Base-by-base conservation (phyloP, 2,797 vertebrate species). In the Cichlasoma orientale region DNA sequence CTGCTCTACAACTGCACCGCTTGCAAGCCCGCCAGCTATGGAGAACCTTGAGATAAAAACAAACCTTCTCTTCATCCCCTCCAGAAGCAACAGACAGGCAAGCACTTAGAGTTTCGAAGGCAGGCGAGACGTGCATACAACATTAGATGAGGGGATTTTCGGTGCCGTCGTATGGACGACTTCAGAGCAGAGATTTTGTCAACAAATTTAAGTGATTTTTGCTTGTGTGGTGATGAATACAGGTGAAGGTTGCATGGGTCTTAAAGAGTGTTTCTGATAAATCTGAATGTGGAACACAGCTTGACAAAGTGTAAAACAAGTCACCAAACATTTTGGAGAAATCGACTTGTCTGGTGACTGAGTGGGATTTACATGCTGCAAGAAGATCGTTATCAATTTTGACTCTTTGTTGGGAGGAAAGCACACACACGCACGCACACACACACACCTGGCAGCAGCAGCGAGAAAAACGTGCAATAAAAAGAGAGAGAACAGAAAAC, bases 21-120 rank as follows among this genome's bases (percentile, higher is more conserved):
- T 84, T 85, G 81, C 86, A 80, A 87, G 89, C 90, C 92, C 79
- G 84, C 86, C 75, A 94, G 92, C 90, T 88, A 93, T 85, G 88
- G 80, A 93, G 82, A 93, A 94, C 92, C 93, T 95, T 94, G 92
- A 94, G 89, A 93, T 92, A 85, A 92, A 91, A 92, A 93, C 88
- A 92, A 88, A 89, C 84, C 89, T 85, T 89, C 85, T 91, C 88
- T 85, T 90, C 90, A 89, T 90, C 87, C 88, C 85, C 84, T 88
- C 89, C 87, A 88, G 88, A 89, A 91, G 89, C 84, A 87, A 85
- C 25, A 93, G 82, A 88, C 85, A 83, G 84, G 83, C 80, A 44
- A 80, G 81, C 70, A 84, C 76, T 87, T 79, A 74, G 82, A 87
- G 71, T 84, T 88, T 86, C 16, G 68, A 86, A 87, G 78, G 80